Base-by-base conservation (phyloP, 2,113 vertebrate genomes). In the Alligator sinensis region DNA sequence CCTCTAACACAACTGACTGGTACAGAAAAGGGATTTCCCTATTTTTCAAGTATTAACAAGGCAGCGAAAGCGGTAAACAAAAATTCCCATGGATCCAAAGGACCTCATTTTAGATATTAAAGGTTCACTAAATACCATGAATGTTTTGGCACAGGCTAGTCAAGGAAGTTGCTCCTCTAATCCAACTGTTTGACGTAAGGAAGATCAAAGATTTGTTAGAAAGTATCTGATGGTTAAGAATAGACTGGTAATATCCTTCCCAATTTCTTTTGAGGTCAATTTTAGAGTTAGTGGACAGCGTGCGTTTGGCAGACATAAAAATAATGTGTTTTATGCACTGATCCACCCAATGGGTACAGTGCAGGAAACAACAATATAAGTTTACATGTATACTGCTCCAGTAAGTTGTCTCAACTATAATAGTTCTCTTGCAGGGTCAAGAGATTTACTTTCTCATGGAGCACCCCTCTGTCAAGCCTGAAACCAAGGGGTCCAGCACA, bases 321-420 rank as follows among this genome's bases (percentile, higher is more conserved):
- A 6, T 0, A 0, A 47, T 28, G 3, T 1, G 70, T 5, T 18
- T 25, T 9, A 4, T 4, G 30, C 34, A 8, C 47, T 9, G 47
- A 47, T 2, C 64, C 66, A 64, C 1, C 30, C 11, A 1, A n/a
- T 22, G 62, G 47, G 4, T 84, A 64, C 58, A 60, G 90, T 88
- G 54, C 0, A 0, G 60, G 66, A 9, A 77, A 60, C 19, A 10
- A 1, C 9, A 1, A 15, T 1, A 3, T 13, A 9, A 25, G 63
- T n/a, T 83, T 80, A 64, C 58, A 30, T 1, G 0, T 0, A 11
- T 3, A 18, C 80, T 80, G 68, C 86, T 38, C 0, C 0, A 47
- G 47, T 47, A 47, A 47, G 47, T 47, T 4, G 1, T 22, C 27
- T 27, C 86, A 11, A 6, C 0, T 0, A 3, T 77, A 68, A 38